Evolutionary conservation across 2,888 invertebrate genomes (phyloP).

Genomic region (Pharmacophagus antenor): DNA sequence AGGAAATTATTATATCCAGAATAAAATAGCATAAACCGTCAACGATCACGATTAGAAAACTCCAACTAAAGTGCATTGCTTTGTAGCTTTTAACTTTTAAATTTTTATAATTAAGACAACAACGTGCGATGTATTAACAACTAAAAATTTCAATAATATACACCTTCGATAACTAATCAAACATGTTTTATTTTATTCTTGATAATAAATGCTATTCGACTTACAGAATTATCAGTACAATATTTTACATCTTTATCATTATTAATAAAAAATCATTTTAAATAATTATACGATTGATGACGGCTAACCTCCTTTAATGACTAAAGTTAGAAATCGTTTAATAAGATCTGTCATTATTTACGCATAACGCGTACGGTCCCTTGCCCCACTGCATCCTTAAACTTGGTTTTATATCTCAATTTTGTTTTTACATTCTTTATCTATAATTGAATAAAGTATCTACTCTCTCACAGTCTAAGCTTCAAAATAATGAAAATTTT

Average conservation of each 20-base stretch:
- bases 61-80: too few relatives aligned
- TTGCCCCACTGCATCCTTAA: slow-evolving; percentile 30
- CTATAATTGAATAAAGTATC: slow-evolving; percentile 52
- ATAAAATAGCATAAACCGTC: too few relatives aligned
- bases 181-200: not conserved
- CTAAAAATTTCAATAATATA: not conserved
- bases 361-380: slow-evolving; percentile 34
- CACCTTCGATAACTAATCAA: not conserved
- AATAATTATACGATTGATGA: slow-evolving; percentile 32
- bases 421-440: slow-evolving; percentile 47
- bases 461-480: slow-evolving; percentile 59
- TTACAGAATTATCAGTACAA: not conserved
- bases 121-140: not conserved
- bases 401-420: slow-evolving; percentile 33
- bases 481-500: slow-evolving; percentile 57
- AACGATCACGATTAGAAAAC: too few relatives aligned
- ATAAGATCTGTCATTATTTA: slow-evolving; percentile 44
- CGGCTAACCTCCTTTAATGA: slow-evolving; percentile 36
- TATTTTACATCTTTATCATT: too few relatives aligned
- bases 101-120: too few relatives aligned
- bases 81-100: too few relatives aligned
- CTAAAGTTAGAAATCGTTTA: slow-evolving; percentile 41
- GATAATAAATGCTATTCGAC: not conserved
- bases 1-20: too few relatives aligned
- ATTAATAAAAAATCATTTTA: too few relatives aligned